A percentile compares a stretch with the other conserved stretches of the same genome.
Evolutionary conservation across 2,797 vertebrate genomes (phyloP).

Genomic region (Oreortyx pictus): DNA sequence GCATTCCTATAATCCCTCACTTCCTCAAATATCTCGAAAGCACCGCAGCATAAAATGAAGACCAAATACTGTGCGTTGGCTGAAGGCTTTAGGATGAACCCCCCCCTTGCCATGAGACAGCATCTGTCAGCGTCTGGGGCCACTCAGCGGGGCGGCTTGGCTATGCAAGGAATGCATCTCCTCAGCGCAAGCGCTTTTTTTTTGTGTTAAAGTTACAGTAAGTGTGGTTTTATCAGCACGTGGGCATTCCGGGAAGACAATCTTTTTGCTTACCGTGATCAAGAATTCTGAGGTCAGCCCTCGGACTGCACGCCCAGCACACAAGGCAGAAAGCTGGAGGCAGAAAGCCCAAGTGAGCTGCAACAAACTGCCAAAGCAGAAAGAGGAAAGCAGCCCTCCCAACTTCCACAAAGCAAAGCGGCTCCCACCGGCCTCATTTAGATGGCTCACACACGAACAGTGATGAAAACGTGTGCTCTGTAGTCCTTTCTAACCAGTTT

Average conservation of each 20-base stretch:
- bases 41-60: background rate
- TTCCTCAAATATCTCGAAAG: background rate
- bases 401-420: background rate
- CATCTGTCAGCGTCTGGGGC: slow-evolving; percentile 50
- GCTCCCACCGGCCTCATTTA: background rate
- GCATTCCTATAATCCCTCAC: too few species aligned
- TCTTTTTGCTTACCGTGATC: background rate
- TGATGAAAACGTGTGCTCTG: background rate
- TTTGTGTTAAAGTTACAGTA: slow-evolving; percentile 2
- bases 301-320: background rate
- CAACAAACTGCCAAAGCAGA: background rate
- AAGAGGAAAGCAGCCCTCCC: background rate
- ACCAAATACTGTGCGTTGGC: background rate
- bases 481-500: background rate
- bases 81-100: slow-evolving; percentile 24
- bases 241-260: background rate
- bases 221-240: background rate
- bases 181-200: background rate
- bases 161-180: background rate
- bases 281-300: accelerated
- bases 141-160: background rate
- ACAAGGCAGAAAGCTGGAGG: too few species aligned
- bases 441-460: background rate
- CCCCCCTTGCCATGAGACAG: slow-evolving; percentile 12
- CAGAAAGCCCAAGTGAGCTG: background rate